Percentiles rank a stretch among this genome's conserved stretches.
phyloP scores from a whole-genome alignment of 2,888 invertebrate species.

The Teleiodes luculella region DNA sequence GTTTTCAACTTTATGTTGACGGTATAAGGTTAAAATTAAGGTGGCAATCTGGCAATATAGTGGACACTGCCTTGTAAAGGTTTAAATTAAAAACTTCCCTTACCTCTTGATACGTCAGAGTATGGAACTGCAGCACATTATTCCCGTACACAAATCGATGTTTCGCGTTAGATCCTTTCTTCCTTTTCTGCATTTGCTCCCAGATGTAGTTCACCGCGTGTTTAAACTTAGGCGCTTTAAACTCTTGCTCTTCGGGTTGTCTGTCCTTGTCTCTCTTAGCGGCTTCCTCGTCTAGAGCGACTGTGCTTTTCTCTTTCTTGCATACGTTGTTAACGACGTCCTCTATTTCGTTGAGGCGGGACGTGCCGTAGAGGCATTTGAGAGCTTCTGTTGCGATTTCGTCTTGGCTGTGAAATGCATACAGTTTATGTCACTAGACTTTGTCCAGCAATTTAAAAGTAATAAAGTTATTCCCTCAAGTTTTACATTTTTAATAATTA shows the following conservation, averaged over 20 bases:
- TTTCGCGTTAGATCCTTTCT: slow-evolving; percentile 75
- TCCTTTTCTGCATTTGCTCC: slow-evolving; percentile 81
- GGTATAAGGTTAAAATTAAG: no score
- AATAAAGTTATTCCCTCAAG: no score
- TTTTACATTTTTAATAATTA: no score
- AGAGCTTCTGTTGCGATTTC: slow-evolving; percentile 86
- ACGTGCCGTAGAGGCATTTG: slow-evolving; percentile 85
- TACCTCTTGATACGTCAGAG: slow-evolving; percentile 86
- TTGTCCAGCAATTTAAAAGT: no score
- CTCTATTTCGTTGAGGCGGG: slow-evolving; percentile 71
- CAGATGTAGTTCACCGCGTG: slow-evolving; percentile 85
- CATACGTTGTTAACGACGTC: slow-evolving; percentile 69
- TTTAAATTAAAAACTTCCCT: no score
- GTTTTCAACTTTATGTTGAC: no score
- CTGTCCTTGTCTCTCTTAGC: slow-evolving; percentile 63
- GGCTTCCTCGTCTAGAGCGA: slow-evolving; percentile 52
- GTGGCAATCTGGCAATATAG: no score
- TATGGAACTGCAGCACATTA: slow-evolving; percentile 84
- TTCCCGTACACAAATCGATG: slow-evolving; percentile 81
- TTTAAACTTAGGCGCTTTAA: slow-evolving; percentile 84
- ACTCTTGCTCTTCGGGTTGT: slow-evolving; percentile 39
- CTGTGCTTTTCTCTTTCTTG: slow-evolving; percentile 54
- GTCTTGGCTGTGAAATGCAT: slow-evolving; percentile 87
- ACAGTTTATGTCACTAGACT: no score
- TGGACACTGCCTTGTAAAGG: no score